These are phyloP conservation scores for Burhinus oedicnemus DNA, from an alignment of 2,113 vertebrate genomes.

Conservation along the genomic window DNA sequence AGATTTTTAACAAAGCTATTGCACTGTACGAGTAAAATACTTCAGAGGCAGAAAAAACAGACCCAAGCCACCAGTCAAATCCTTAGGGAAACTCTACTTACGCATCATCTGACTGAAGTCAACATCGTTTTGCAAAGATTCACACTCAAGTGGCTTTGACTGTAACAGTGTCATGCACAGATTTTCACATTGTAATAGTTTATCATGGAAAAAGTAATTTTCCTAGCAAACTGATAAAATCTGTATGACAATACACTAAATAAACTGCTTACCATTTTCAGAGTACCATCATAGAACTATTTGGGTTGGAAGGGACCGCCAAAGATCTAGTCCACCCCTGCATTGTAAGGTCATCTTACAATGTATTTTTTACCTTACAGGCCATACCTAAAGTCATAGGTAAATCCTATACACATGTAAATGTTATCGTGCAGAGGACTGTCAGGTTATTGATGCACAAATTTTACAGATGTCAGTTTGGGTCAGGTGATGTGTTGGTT, in stretches of 20 bases:
- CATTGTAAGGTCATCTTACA: not conserved
- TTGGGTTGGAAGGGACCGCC: not conserved
- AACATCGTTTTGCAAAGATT: not conserved
- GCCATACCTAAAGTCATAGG: not conserved
- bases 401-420: not conserved
- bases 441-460: not conserved
- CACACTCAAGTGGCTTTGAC: not conserved
- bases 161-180: not conserved
- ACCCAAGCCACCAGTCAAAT: not conserved
- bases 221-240: not conserved
- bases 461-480: not conserved
- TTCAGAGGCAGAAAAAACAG: not conserved
- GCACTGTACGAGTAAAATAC: not conserved
- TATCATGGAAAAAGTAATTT: not conserved
- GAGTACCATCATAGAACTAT: not conserved
- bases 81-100: not conserved
- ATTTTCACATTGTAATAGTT: not conserved
- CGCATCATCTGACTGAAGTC: not conserved
- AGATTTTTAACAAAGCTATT: not conserved
- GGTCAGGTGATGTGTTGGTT: not conserved
- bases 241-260: not conserved
- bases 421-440: not conserved
- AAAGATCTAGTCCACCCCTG: not conserved
- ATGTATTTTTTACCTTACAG: not conserved
- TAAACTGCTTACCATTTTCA: not conserved